Evolutionary conservation across 2,113 vertebrate genomes (phyloP), one percentile per base, ranked within the genome.

Genomic region (Dicrurus megarhynchus): DNA sequence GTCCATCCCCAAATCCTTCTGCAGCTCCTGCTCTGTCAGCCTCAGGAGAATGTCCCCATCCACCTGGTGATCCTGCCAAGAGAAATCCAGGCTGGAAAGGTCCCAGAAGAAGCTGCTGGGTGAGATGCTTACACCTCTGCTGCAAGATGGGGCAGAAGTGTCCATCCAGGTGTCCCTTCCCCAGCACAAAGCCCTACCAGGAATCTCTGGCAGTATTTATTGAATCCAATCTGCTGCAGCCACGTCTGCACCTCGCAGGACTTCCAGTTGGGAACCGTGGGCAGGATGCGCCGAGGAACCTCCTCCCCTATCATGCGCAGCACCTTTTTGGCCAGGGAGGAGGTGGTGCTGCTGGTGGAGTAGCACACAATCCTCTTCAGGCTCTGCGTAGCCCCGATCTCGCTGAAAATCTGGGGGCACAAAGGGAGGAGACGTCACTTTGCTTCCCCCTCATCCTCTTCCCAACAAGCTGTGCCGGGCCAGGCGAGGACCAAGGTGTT

Each of bases 161-260:
- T n/a, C 39, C 52, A 32, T 18, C 27, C 18, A 5, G 2, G 4
- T 33, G 20, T 44, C 71, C 68, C 33, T 86, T 16, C 47, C 35
- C 49, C 1, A 0, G 11, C 24, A 64, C 8, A 1, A 11, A 84
- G 46, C 87, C 96, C 74, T 97, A 99, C 99, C 99, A 98, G 97
- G 97, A 99, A 99, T 64, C 94, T 98, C 61, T 99, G 97, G 84
- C 98, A 98, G 86, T 97, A 99, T 47, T 98, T 94, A 77, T 97
- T 98, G 94, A 99, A 99, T 95, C 99, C 99, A 0, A 99, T 98
- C 97, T 99, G 99, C 97, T 99, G 99, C 87, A 99, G 98, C 99
- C 99, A 99, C 0, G 97, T 99, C 97, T 99, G 99, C 84, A 99
- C 99, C 90, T 99, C 99, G 0, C 98, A 97, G 50, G 98, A 97